A percentile compares a stretch with the other conserved stretches of the same genome.
Conservation (phyloP, 1,140 invertebrate genomes). For the Zaprionus inermis region DNA sequence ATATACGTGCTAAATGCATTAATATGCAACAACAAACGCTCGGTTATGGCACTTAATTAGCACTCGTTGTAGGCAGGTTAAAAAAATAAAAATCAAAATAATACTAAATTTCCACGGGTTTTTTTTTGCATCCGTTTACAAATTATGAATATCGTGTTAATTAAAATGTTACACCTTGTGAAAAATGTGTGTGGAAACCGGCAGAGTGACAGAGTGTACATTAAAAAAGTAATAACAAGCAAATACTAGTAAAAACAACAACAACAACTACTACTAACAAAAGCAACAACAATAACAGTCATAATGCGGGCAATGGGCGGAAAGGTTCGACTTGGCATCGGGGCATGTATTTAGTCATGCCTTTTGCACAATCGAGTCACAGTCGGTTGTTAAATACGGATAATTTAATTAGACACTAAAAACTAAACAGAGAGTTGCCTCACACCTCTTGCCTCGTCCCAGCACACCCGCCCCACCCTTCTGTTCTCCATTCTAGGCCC, state of each 20-base stretch:
- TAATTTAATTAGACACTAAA: constrained; percentile 77
- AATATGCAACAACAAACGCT: constrained; percentile 22
- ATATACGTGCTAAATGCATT: constrained; percentile 32
- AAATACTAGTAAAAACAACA: constrained; percentile 38
- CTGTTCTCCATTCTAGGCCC: background rate
- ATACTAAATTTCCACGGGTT: constrained; percentile 10
- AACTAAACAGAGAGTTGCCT: constrained; percentile 63
- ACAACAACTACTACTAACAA: too few species aligned
- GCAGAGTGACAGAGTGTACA: too few species aligned
- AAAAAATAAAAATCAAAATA: constrained; percentile 27
- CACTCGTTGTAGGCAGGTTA: too few species aligned
- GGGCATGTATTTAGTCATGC: constrained; percentile 67
- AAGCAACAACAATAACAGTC: constrained; percentile 19
- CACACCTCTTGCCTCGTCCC: too few species aligned
- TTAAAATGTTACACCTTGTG: constrained; percentile 81
- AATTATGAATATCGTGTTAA: constrained; percentile 74
- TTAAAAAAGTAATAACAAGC: constrained; percentile 38
- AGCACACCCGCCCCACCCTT: background rate
- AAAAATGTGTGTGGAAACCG: constrained; percentile 57
- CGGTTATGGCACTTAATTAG: constrained; percentile 74
- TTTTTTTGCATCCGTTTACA: constrained; percentile 50
- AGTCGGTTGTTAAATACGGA: constrained; percentile 71
- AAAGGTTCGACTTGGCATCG: constrained; percentile 32
- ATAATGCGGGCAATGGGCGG: constrained; percentile 42
- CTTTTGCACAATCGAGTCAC: constrained; percentile 78